Percentiles rank a stretch among this genome's conserved stretches.
Evolutionary conservation across 2,888 invertebrate genomes (phyloP).

Genomic region (Drosophila colorata): DNA sequence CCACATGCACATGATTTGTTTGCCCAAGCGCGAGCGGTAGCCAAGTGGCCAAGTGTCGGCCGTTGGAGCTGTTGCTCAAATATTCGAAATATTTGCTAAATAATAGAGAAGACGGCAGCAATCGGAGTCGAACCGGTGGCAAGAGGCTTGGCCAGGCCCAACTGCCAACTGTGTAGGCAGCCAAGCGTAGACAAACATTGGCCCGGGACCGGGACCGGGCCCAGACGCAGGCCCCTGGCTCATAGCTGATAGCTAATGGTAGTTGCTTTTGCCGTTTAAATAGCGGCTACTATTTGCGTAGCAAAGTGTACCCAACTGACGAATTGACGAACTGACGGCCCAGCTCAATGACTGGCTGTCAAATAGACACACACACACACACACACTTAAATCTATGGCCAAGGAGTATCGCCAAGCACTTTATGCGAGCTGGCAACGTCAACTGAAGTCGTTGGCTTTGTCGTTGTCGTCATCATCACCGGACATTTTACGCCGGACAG

Average conservation of each 20-base stretch:
- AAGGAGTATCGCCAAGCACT: slow-evolving; percentile 20
- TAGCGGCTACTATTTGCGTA: slow-evolving; percentile 71
- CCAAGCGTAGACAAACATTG: slow-evolving; percentile 62
- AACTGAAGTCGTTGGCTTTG: slow-evolving; percentile 33
- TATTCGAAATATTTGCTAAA: slow-evolving; percentile 80
- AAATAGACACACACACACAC: slow-evolving; percentile 25
- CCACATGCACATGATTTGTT: slow-evolving; percentile 70
- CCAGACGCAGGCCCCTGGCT: slow-evolving; percentile 15
- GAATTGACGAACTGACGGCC: slow-evolving; percentile 37
- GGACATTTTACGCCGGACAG: slow-evolving; percentile 18
- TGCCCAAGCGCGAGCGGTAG: slow-evolving; percentile 72
- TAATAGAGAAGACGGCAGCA: slow-evolving; percentile 70
- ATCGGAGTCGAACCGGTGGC: slow-evolving; percentile 50
- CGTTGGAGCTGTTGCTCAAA: slow-evolving; percentile 58
- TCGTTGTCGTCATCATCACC: slow-evolving; percentile 25
- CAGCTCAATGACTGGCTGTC: slow-evolving; percentile 37
- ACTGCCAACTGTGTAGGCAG: slow-evolving; percentile 31
- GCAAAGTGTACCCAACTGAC: slow-evolving; percentile 69
- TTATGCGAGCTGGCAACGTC: slow-evolving; percentile 35
- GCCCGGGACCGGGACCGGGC: slow-evolving; percentile 27
- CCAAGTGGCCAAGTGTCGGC: slow-evolving; percentile 63
- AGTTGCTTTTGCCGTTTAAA: slow-evolving; percentile 64
- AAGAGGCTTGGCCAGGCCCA: slow-evolving; percentile 37
- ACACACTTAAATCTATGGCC: slow-evolving; percentile 3
- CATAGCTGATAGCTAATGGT: slow-evolving; percentile 59